phyloP scores from a whole-genome alignment of 2,797 vertebrate species.

The Rhinoraja longicauda region DNA sequence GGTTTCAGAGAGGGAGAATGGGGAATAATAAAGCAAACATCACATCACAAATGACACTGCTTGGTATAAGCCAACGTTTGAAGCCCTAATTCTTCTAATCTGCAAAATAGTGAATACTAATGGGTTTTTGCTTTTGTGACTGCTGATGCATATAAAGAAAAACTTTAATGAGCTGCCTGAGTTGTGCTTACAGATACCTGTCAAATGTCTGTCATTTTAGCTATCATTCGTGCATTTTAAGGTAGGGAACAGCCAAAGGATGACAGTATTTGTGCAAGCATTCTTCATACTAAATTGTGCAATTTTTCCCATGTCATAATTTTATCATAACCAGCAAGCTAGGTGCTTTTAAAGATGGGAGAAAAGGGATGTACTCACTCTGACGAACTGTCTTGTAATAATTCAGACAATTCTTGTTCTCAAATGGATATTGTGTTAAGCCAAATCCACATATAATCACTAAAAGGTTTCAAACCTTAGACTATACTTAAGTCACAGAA shows the following conservation, averaged over 20 bases:
- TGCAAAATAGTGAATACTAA: slow-evolving; percentile 87
- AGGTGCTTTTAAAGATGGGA: slow-evolving; percentile 57
- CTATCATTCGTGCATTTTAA: slow-evolving; percentile 75
- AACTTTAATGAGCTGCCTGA: slow-evolving; percentile 80
- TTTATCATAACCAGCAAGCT: slow-evolving; percentile 73
- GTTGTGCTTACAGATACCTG: slow-evolving; percentile 75
- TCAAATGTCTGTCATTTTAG: slow-evolving; percentile 79
- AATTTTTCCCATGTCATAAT: slow-evolving; percentile 82
- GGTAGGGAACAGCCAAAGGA: slow-evolving; percentile 71
- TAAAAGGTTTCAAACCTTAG: slow-evolving; percentile 13
- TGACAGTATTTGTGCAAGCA: slow-evolving; percentile 75
- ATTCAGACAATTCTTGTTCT: slow-evolving; percentile 29
- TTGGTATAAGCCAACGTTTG: slow-evolving; percentile 78
- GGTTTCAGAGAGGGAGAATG: slow-evolving; percentile 71
- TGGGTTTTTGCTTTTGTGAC: slow-evolving; percentile 80
- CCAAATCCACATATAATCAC: slow-evolving; percentile 3
- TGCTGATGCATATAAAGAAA: slow-evolving; percentile 79
- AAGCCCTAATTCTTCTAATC: slow-evolving; percentile 80
- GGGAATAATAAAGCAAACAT: slow-evolving; percentile 80
- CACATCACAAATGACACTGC: slow-evolving; percentile 75
- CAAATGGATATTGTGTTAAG: slow-evolving; percentile 29
- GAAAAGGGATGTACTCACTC: slow-evolving; percentile 19
- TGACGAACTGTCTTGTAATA: slow-evolving; percentile 22
- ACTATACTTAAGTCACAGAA: slow-evolving; percentile 5
- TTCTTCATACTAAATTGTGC: slow-evolving; percentile 78